A percentile compares a stretch with the other conserved stretches of the same genome.
These are phyloP conservation scores for Exephanes ischioxanthus DNA, from an alignment of 2,888 invertebrate genomes.

Conservation along the genomic window DNA sequence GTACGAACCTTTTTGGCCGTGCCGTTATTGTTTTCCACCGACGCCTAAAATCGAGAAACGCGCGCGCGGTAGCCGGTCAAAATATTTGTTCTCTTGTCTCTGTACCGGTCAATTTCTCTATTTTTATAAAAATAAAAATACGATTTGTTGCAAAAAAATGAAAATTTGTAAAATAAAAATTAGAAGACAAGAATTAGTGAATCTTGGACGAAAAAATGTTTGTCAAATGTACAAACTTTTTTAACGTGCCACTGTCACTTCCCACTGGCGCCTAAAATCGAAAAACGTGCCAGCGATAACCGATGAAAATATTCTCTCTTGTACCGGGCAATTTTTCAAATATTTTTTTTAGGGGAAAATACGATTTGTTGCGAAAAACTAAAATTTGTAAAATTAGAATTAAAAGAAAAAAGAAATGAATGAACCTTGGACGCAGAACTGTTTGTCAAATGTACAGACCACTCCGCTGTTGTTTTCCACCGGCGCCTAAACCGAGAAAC, in stretches of 20 bases:
- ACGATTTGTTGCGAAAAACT: no score
- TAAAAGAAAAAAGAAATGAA: no score
- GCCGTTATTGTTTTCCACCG: background rate
- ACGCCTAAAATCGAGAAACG: slow-evolving; percentile 27
- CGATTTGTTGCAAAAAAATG: no score
- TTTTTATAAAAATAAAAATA: no score
- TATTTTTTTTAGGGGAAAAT: no score
- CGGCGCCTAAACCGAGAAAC: slow-evolving; percentile 33
- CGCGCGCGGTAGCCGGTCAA: background rate
- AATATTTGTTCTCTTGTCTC: slow-evolving; percentile 25
- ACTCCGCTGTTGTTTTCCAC: background rate
- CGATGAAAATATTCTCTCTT: slow-evolving; percentile 43
- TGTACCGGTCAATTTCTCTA: background rate
- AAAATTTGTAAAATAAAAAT: no score
- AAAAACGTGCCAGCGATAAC: slow-evolving; percentile 43
- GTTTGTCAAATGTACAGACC: no score
- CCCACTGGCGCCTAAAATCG: slow-evolving; percentile 8
- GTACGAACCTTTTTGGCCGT: background rate
- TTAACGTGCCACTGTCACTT: background rate
- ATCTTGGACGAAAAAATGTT: no score
- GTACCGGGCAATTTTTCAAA: background rate
- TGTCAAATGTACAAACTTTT: no score
- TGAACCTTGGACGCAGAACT: no score
- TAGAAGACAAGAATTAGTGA: no score
- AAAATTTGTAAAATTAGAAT: no score